phyloP scores from a whole-genome alignment of 2,888 invertebrate genomes.

The Mycalesis mineus region DNA sequence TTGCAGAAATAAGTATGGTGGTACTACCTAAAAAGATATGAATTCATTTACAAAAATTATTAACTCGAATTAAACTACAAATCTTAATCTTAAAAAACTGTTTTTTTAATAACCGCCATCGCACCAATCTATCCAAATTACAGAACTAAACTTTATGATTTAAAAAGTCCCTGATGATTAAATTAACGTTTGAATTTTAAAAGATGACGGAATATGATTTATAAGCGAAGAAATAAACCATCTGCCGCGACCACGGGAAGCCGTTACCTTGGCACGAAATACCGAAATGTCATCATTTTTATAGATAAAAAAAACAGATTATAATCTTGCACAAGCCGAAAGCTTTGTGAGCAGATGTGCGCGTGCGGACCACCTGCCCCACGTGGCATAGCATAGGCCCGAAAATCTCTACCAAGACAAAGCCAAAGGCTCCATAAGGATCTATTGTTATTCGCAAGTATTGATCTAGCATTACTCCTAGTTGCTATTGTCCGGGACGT shows the following conservation, averaged over 20 bases:
- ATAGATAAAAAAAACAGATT: constrained; percentile 56
- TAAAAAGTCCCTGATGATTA: background rate
- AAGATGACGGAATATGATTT: constrained; percentile 27
- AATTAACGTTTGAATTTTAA: background rate
- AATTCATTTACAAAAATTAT: too few species aligned
- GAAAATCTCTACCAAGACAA: constrained; percentile 33
- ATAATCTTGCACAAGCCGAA: constrained; percentile 74
- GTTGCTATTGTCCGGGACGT: constrained; percentile 25
- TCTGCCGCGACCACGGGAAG: constrained; percentile 51
- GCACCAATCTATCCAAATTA: too few species aligned
- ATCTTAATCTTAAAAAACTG: too few species aligned
- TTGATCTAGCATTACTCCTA: constrained; percentile 52
- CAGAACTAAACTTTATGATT: background rate
- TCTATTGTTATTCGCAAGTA: constrained; percentile 55
- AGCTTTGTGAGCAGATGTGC: constrained; percentile 62
- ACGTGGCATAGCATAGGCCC: constrained; percentile 65
- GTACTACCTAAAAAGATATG: too few species aligned
- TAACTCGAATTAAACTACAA: too few species aligned
- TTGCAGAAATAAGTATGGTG: too few species aligned
- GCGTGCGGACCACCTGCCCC: constrained; percentile 74
- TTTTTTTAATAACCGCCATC: too few species aligned
- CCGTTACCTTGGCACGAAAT: constrained; percentile 61
- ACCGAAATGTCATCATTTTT: constrained; percentile 64
- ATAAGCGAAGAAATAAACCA: constrained; percentile 38
- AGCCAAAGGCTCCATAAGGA: constrained; percentile 47